phyloP scores from a whole-genome alignment of 53 echinoderm and acorn worm species.

The Luidia sarsii region DNA sequence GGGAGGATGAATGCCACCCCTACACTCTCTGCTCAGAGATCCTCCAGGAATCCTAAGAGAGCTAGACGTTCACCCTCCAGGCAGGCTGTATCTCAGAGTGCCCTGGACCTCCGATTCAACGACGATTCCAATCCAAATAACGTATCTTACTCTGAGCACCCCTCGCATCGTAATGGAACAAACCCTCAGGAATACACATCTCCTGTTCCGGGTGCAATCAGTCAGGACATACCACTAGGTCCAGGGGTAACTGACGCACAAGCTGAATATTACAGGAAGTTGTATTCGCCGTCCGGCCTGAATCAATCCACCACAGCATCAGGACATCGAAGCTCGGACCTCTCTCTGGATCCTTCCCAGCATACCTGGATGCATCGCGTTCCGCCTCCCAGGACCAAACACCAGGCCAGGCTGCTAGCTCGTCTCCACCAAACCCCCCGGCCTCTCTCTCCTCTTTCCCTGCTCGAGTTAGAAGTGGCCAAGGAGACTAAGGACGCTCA shows the following conservation, averaged over 20 bases:
- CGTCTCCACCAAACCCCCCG: neutral
- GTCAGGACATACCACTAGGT: neutral
- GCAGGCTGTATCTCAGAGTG: neutral
- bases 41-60: neutral
- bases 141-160: neutral
- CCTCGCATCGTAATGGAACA: neutral
- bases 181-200: no score
- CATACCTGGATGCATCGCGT: slow-evolving; percentile 38
- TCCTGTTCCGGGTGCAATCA: neutral
- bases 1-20: neutral
- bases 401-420: neutral
- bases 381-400: neutral
- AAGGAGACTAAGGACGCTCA: slow-evolving; percentile 34
- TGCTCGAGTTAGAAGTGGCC: slow-evolving; percentile 32
- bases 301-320: slow-evolving; percentile 18
- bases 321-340: neutral
- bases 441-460: slow-evolving; percentile 14
- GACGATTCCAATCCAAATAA: neutral
- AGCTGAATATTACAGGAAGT: slow-evolving; percentile 35
- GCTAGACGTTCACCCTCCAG: neutral
- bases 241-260: neutral
- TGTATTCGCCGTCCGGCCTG: neutral
- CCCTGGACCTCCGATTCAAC: neutral
- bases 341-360: slow-evolving; percentile 19
- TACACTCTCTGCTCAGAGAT: neutral